These are phyloP conservation scores for Orchestes rusci DNA, from an alignment of 2,888 invertebrate species.

Conservation along the genomic window DNA sequence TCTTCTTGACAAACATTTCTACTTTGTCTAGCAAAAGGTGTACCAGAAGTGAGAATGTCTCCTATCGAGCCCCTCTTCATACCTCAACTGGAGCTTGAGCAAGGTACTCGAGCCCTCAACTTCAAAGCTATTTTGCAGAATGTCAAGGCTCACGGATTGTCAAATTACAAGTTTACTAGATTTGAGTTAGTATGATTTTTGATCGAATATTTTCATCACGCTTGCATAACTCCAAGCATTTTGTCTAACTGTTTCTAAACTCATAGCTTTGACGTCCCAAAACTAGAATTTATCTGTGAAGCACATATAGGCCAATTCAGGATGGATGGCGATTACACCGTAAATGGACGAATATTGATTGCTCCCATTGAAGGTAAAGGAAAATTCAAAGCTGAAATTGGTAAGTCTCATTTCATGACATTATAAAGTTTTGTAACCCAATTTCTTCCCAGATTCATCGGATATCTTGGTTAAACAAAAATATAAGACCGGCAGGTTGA, in stretches of 20 bases:
- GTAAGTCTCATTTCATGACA: slow-evolving; percentile 20
- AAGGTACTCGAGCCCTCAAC: slow-evolving; percentile 31
- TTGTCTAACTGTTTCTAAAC: too few species aligned
- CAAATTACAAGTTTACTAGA: slow-evolving; percentile 28
- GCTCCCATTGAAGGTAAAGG: slow-evolving; percentile 33
- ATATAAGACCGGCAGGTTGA: slow-evolving; percentile 24
- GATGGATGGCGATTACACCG: slow-evolving; percentile 32
- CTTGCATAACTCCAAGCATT: not conserved
- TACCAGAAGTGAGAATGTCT: slow-evolving; percentile 37
- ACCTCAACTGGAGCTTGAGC: slow-evolving; percentile 31
- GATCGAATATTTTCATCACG: too few species aligned
- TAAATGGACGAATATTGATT: slow-evolving; percentile 34
- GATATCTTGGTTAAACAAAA: slow-evolving; percentile 30
- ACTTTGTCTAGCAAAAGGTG: slow-evolving; percentile 15
- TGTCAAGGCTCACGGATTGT: slow-evolving; percentile 27
- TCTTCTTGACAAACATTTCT: too few species aligned
- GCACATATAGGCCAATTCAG: slow-evolving; percentile 24
- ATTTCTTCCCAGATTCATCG: slow-evolving; percentile 24
- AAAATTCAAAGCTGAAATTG: slow-evolving; percentile 30
- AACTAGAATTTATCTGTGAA: slow-evolving; percentile 29
- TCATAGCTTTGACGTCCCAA: slow-evolving; percentile 33
- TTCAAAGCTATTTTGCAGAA: slow-evolving; percentile 31
- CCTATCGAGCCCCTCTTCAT: slow-evolving; percentile 35
- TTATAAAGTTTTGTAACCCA: not conserved
- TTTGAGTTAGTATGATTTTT: slow-evolving; percentile 32